Base-by-base conservation (phyloP, 2,113 vertebrate species). In the Anoura caudifer region DNA sequence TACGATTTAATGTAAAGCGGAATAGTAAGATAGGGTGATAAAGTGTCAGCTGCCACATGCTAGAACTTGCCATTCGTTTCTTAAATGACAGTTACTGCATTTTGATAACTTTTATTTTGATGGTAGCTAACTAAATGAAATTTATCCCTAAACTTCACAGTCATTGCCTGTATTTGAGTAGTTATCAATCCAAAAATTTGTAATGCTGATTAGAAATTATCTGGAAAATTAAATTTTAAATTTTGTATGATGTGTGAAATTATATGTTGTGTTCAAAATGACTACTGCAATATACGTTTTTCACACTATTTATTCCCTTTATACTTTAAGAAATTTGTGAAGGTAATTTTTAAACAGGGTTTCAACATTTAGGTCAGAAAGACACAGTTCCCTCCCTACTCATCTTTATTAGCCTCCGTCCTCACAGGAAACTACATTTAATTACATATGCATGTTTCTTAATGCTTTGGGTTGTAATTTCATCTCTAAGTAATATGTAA, bases 1-100 rank as follows among this genome's bases (percentile, higher is more conserved):
- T 70, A 61, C 41, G 95, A 94, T 89, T 90, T 92, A 96, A 95
- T 90, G 43, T 56, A 47, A 45, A 89, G 67, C 72, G 45, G 90
- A 94, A 83, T n/a, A 86, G 47, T 77, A 63, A 95, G 75, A 70
- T 24, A 94, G 82, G 54, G 80, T 69, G 59, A 90, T 50, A 54
- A 90, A 95, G 79, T 88, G 45, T 50, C 36, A 91, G 77, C 12
- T 13, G 28, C 4, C 52, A 79, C 45, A 41, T 12, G 28, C 14
- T 83, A 79, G 56, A 80, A 45, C 3, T 82, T 91, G 43, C 8
- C 50, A 88, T 70, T 92, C 92, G 59, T 56, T 95, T 88, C 22
- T 82, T 19, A 86, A 86, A 79, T 50, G 24, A 79, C 28, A 82
- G 10, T n/a, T 41, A n/a, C 26, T 59, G 69, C 4, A n/a, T 38